Conservation (phyloP, 1,140 invertebrate genomes). For the Hycleus phaleratus region DNA sequence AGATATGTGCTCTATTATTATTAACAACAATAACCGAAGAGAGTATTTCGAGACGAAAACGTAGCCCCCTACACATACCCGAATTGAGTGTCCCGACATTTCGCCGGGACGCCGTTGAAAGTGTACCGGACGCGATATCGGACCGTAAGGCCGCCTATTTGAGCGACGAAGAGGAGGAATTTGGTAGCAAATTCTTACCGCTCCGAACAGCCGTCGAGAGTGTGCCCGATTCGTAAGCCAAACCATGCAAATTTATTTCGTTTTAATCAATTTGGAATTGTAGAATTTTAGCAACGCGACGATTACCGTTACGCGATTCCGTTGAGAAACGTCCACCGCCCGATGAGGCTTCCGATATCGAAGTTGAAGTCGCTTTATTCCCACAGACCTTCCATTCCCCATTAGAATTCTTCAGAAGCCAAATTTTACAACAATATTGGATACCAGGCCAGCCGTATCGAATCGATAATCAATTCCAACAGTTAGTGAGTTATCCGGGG, state of each 20-base stretch:
- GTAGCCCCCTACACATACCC: conserved; percentile 20
- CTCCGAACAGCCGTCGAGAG: conserved; percentile 52
- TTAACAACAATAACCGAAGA: conserved; percentile 13
- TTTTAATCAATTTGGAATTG: background rate
- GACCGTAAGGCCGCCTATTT: conserved; percentile 18
- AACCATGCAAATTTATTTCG: background rate
- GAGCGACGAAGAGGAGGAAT: conserved; percentile 21
- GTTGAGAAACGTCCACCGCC: conserved; percentile 57
- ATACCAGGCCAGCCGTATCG: conserved; percentile 18
- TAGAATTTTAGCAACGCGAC: conserved; percentile 26
- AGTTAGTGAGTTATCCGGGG: conserved; percentile 22
- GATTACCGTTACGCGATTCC: conserved; percentile 53
- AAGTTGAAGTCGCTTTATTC: background rate
- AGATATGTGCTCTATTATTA: conserved; percentile 17
- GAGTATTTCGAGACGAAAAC: conserved; percentile 2
- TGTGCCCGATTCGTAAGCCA: conserved; percentile 41
- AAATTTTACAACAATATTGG: conserved; percentile 5
- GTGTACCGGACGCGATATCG: conserved; percentile 15
- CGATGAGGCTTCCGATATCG: conserved; percentile 46
- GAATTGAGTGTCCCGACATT: conserved; percentile 37
- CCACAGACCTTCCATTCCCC: conserved; percentile 15
- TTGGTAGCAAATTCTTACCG: conserved; percentile 42
- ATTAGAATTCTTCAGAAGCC: conserved; percentile 13
- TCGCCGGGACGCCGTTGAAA: conserved; percentile 50
- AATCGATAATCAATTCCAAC: conserved; percentile 34